A percentile compares a stretch with the other conserved stretches of the same genome.
Conservation (phyloP, 2,888 invertebrate species). For the Portevinia maculata region DNA sequence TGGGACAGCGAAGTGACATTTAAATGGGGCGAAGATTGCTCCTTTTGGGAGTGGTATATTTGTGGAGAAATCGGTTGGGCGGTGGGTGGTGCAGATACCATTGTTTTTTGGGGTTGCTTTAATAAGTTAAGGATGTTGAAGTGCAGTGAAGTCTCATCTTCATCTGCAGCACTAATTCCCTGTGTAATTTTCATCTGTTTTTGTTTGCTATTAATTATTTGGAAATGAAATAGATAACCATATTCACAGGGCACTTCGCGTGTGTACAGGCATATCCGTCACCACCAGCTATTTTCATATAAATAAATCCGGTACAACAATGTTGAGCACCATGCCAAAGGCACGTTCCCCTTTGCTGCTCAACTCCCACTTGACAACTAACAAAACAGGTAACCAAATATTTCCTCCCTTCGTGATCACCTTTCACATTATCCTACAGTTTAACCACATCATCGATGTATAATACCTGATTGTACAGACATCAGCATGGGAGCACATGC, state of each 20-base stretch:
- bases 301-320: background rate
- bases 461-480: constrained; percentile 44
- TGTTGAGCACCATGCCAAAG: background rate
- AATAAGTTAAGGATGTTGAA: no score
- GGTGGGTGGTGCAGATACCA: background rate
- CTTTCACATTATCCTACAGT: background rate
- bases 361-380: constrained; percentile 4
- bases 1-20: constrained; percentile 21
- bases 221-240: background rate
- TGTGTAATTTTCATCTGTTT: no score
- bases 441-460: constrained; percentile 37
- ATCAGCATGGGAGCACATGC: constrained; percentile 19
- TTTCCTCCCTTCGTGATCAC: constrained; percentile 3
- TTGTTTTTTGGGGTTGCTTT: no score
- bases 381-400: constrained; percentile 18
- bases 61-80: background rate
- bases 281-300: background rate
- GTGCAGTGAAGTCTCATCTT: no score
- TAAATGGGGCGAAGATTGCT: background rate
- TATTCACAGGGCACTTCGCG: background rate
- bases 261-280: constrained; percentile 26
- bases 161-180: no score
- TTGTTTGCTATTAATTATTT: no score
- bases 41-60: background rate
- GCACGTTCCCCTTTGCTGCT: constrained; percentile 12